Conservation (phyloP, 2,797 vertebrate species). For the Acanthurus lineatus region DNA sequence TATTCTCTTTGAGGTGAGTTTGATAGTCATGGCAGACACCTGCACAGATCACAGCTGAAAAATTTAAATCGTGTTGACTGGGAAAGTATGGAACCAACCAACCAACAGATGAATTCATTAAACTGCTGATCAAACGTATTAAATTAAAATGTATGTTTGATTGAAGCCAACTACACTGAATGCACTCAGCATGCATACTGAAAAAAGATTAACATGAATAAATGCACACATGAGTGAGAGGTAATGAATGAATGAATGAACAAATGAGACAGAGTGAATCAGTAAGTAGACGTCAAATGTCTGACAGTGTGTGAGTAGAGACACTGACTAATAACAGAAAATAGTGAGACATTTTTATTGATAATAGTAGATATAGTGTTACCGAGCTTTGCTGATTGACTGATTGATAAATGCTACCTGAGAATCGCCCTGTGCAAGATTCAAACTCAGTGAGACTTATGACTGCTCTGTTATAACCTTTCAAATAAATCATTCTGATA, state of each 20-base stretch:
- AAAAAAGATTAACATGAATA: constrained; percentile 51
- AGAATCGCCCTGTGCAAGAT: not conserved
- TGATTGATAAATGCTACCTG: constrained; percentile 4
- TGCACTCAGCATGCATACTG: constrained; percentile 37
- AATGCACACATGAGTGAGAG: constrained; percentile 29
- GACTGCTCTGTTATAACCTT: too few relatives aligned
- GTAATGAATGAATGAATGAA: not conserved
- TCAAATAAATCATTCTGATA: not conserved
- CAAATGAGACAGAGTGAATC: constrained; percentile 22
- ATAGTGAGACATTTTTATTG: constrained; percentile 26
- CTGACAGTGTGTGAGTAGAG: not conserved
- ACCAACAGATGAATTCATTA: constrained; percentile 67
- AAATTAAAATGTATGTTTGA: constrained; percentile 72
- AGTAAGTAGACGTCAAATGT: constrained; percentile 14
- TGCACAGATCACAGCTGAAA: constrained; percentile 73
- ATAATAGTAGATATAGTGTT: constrained; percentile 9
- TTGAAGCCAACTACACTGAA: constrained; percentile 54
- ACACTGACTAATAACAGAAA: not conserved
- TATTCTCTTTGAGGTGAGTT: constrained; percentile 70
- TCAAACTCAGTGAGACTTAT: not conserved
- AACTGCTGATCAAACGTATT: constrained; percentile 68
- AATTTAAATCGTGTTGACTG: constrained; percentile 44
- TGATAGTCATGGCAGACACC: constrained; percentile 69
- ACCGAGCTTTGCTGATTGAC: not conserved
- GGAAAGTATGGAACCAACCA: constrained; percentile 35